A percentile compares a stretch with the other conserved stretches of the same genome.
These are phyloP conservation scores for Cephus pygmeus DNA, from an alignment of 2,888 invertebrate genomes.

Conservation along the genomic window DNA sequence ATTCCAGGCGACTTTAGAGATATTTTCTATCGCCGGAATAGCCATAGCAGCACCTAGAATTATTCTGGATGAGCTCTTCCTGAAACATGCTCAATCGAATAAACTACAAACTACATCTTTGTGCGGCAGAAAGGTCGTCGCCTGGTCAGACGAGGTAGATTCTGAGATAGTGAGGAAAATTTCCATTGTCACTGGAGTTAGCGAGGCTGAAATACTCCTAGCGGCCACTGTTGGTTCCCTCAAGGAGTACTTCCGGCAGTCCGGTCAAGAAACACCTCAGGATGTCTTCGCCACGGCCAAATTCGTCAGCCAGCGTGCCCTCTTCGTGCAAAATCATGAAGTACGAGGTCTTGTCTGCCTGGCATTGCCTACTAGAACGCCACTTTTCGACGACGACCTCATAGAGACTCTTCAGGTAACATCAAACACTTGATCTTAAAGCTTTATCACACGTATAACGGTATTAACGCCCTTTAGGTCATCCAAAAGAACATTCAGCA, in stretches of 20 bases:
- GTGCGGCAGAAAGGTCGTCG: constrained; percentile 78
- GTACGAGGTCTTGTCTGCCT: constrained; percentile 75
- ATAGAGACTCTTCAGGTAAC: constrained; percentile 60
- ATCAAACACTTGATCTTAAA: neutral
- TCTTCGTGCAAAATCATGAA: constrained; percentile 67
- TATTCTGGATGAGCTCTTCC: constrained; percentile 72
- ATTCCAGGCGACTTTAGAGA: constrained; percentile 63
- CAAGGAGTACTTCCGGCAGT: constrained; percentile 73
- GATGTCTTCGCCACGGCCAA: constrained; percentile 74
- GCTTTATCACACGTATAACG: neutral
- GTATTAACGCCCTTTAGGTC: constrained; percentile 42
- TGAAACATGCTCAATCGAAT: constrained; percentile 70
- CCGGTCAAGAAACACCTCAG: constrained; percentile 69
- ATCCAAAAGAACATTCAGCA: constrained; percentile 64
- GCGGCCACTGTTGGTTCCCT: constrained; percentile 74
- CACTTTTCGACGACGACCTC: constrained; percentile 59
- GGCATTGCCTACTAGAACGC: constrained; percentile 69
- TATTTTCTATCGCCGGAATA: constrained; percentile 63
- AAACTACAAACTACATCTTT: constrained; percentile 74
- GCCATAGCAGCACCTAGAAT: constrained; percentile 68
- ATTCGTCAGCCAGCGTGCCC: constrained; percentile 71
- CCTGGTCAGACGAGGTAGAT: constrained; percentile 77
- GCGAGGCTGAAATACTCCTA: constrained; percentile 74
- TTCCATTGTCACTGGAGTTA: constrained; percentile 71
- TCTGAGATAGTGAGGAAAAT: constrained; percentile 71